Conservation (phyloP, 2,113 vertebrate species). For the Petroica traversi region DNA sequence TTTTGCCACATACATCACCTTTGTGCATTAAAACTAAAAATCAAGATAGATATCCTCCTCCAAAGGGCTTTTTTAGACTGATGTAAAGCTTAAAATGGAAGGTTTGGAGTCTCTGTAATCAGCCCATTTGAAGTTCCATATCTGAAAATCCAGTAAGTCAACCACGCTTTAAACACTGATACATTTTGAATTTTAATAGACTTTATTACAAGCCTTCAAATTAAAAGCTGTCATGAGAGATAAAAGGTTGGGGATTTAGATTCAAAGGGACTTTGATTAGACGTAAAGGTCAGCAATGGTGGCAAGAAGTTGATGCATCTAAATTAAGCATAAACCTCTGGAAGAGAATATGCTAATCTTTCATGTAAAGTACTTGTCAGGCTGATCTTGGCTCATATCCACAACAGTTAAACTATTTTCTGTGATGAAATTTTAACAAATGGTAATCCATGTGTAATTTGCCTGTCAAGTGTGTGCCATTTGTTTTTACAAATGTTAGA, state of each 20-base stretch:
- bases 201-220: conserved; percentile 71
- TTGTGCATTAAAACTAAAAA: not conserved
- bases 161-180: conserved; percentile 16
- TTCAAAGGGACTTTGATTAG: conserved; percentile 71
- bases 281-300: conserved; percentile 68
- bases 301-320: conserved; percentile 67
- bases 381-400: conserved; percentile 57
- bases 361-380: conserved; percentile 68
- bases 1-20: not conserved
- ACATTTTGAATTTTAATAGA: conserved; percentile 65
- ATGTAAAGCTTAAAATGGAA: not conserved
- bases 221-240: conserved; percentile 73
- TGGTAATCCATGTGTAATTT: conserved; percentile 70
- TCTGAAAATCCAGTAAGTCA: conserved; percentile 18
- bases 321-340: conserved; percentile 73
- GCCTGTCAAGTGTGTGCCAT: conserved; percentile 55
- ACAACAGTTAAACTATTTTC: conserved; percentile 70
- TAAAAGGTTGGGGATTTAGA: conserved; percentile 66
- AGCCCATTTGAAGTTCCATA: conserved; percentile 28
- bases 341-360: conserved; percentile 72
- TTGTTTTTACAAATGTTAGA: conserved; percentile 62
- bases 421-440: conserved; percentile 70
- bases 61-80: not conserved
- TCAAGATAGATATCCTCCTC: not conserved
- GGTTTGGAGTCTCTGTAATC: conserved; percentile 15